Conservation (phyloP, 2,888 invertebrate genomes). For the Julus scanicus region DNA sequence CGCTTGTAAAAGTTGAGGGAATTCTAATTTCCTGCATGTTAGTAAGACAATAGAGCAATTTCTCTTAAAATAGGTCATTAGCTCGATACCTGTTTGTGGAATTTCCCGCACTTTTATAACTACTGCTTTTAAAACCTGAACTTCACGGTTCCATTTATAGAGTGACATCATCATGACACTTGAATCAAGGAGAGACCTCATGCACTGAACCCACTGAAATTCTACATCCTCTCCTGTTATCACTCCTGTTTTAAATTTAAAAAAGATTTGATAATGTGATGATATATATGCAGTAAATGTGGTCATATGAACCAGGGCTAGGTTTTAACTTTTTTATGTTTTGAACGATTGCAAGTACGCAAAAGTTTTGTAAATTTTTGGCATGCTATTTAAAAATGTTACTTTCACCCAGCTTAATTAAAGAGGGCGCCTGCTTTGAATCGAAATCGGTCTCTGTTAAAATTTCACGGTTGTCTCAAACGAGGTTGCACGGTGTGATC, state of each 20-base stretch:
- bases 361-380: background rate
- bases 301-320: too few species aligned
- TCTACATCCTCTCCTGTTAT: too few species aligned
- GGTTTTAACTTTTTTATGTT: too few species aligned
- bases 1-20: background rate
- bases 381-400: background rate
- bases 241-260: too few species aligned
- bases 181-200: background rate
- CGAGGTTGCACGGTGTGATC: background rate
- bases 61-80: conserved; percentile 29
- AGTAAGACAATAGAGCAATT: conserved; percentile 29
- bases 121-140: background rate
- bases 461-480: conserved; percentile 6
- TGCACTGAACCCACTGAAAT: background rate
- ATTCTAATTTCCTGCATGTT: conserved; percentile 34
- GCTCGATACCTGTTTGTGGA: background rate
- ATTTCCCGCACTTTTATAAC: background rate
- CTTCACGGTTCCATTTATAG: background rate
- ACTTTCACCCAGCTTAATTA: background rate
- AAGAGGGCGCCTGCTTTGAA: background rate
- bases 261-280: too few species aligned
- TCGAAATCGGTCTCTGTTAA: background rate
- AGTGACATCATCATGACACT: background rate
- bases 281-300: too few species aligned
- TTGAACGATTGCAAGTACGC: background rate